Percentiles rank a stretch among this genome's conserved stretches.
Conservation (phyloP, 1,140 invertebrate species). For the Drosophila malerkotliana region DNA sequence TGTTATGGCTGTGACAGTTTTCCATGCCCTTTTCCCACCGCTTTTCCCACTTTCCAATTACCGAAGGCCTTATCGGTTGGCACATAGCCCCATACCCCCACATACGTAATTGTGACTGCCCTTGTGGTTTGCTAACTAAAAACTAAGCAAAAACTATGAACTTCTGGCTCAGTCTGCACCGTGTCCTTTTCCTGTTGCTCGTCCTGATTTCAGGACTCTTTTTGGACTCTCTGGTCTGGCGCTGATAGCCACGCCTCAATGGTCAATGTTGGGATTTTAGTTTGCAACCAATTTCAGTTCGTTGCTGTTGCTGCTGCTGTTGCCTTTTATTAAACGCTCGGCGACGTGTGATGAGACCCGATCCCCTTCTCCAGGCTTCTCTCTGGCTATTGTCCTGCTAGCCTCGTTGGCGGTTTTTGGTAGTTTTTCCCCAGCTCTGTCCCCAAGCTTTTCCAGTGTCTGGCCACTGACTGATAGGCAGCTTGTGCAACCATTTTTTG, state of each 20-base stretch:
- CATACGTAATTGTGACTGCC: slow-evolving; percentile 31
- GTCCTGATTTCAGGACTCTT: slow-evolving; percentile 19
- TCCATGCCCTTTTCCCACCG: neutral
- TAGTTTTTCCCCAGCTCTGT: slow-evolving; percentile 14
- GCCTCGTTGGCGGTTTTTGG: slow-evolving; percentile 33
- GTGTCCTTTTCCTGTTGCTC: slow-evolving; percentile 9
- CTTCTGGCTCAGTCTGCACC: neutral
- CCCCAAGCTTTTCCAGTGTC: slow-evolving; percentile 19
- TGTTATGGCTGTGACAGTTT: slow-evolving; percentile 45
- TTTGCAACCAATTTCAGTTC: slow-evolving; percentile 51
- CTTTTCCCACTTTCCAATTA: slow-evolving; percentile 32
- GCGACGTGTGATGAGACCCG: slow-evolving; percentile 41
- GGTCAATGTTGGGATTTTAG: slow-evolving; percentile 58
- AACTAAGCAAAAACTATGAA: slow-evolving; percentile 58
- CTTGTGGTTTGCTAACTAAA: slow-evolving; percentile 22
- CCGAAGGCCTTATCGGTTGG: slow-evolving; percentile 32
- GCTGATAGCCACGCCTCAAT: slow-evolving; percentile 70
- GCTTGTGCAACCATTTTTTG: slow-evolving; percentile 37
- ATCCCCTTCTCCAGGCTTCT: neutral
- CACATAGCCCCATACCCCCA: slow-evolving; percentile 25
- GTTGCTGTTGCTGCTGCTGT: slow-evolving; percentile 35
- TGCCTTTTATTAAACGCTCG: slow-evolving; percentile 62
- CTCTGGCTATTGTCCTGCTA: neutral
- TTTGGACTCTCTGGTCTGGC: slow-evolving; percentile 19
- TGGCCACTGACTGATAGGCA: slow-evolving; percentile 45